Percentiles rank a stretch among this genome's conserved stretches.
phyloP scores from a whole-genome alignment of 1,140 invertebrate species.

The Drosophila bocki region DNA sequence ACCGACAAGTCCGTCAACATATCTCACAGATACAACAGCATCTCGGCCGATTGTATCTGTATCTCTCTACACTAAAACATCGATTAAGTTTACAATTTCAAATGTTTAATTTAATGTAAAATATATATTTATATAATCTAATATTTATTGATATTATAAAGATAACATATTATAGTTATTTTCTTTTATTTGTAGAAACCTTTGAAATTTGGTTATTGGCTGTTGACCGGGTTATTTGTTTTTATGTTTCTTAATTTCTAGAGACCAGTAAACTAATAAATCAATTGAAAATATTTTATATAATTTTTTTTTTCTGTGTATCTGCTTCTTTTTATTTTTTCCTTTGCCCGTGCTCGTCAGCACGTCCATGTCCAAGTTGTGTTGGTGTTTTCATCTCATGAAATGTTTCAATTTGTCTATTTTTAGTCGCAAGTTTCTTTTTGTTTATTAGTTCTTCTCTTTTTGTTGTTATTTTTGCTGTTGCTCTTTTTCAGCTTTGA shows the following conservation, averaged over 20 bases:
- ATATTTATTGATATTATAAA: no score
- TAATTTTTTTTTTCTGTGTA: conserved; percentile 9
- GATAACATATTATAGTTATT: neutral
- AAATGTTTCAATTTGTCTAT: conserved; percentile 83
- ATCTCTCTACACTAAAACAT: conserved; percentile 12
- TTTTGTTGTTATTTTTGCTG: conserved; percentile 33
- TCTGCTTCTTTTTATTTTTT: conserved; percentile 28
- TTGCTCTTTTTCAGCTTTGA: conserved; percentile 39
- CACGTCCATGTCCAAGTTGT: conserved; percentile 63
- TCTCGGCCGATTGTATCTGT: conserved; percentile 14
- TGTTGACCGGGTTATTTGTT: no score
- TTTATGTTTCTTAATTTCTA: neutral
- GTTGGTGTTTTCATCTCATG: conserved; percentile 77
- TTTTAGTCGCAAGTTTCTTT: conserved; percentile 82
- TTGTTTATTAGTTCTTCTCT: conserved; percentile 79
- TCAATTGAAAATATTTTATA: neutral
- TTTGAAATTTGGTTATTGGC: no score
- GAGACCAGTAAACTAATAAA: no score
- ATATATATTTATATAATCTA: neutral
- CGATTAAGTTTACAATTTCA: neutral
- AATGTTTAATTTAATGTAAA: neutral
- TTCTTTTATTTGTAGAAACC: neutral
- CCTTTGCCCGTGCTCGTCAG: conserved; percentile 59
- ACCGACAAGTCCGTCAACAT: conserved; percentile 53
- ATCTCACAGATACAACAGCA: conserved; percentile 53